Evolutionary conservation across 2,797 vertebrate genomes (phyloP), one percentile per base, ranked within the genome.

Genomic region (Discoglossus pictus): DNA sequence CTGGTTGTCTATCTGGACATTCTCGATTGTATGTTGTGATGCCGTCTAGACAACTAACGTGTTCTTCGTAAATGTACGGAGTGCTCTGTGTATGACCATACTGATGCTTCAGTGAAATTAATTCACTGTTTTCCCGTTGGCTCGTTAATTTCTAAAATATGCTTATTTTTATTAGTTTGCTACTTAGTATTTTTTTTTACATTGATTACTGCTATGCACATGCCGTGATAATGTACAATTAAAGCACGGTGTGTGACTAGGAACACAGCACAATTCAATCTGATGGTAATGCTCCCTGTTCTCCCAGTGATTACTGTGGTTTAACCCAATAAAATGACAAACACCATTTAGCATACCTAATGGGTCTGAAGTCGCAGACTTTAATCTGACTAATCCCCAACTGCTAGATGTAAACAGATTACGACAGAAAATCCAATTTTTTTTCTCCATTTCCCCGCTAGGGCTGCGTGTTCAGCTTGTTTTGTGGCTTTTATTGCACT

Each of bases 371-470:
- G 83, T 84, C 76, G 76, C 79, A 61, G 65, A 78, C 76, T 83
- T 88, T 93, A 93, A 97, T 94, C 88, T 92, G 87, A 91, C 90
- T 97, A 96, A 98, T 92, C 88, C 90, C 92, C 89, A 87, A 75
- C 78, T 93, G 92, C 88, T 92, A 86, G 87, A 83, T 83, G 82
- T 93, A 98, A 97, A 94, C 90, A 94, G 93, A 95, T 98, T 95
- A 95, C 88, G 84, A 83, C 81, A 84, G 88, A 92, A 92, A 93
- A 93, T 91, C 93, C 93, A 93, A 92, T 93, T 96, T 93, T 97
- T 94, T 93, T 91, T 93, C 88, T 90, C 92, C 90, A 86, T 92
- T 92, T 90, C 92, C 89, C 90, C 80, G 91, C 87, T 86, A 92
- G 91, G 89, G 82, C 86, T 86, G 84, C 89, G 88, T 87, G 82